phyloP scores from a whole-genome alignment of 1,140 invertebrate species.

The Oryctes rhinoceros region DNA sequence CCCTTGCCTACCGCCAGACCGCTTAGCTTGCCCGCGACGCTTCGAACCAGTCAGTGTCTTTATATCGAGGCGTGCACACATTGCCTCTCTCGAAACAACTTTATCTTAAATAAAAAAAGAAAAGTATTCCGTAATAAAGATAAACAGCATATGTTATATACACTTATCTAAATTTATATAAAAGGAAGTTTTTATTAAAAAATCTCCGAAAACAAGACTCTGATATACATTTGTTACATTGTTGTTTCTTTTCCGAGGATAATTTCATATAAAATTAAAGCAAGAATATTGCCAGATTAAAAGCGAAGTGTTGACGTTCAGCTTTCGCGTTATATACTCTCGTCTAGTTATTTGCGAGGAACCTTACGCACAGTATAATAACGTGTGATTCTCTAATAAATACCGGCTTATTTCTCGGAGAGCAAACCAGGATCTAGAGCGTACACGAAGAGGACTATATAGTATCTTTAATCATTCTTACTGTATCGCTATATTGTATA shows the following conservation, averaged over 20 bases:
- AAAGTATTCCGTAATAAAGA: constrained; percentile 7
- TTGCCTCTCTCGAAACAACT: constrained; percentile 42
- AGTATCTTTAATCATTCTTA: neutral
- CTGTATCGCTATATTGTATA: neutral
- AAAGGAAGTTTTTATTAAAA: neutral
- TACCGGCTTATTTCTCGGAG: neutral
- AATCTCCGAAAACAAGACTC: neutral
- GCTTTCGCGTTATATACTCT: neutral
- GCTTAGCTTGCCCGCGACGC: constrained; percentile 62
- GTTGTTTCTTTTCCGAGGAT: neutral
- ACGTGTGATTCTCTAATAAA: constrained; percentile 1
- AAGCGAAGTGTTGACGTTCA: constrained; percentile 1
- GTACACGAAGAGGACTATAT: neutral
- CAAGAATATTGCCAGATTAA: neutral
- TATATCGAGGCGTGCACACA: constrained; percentile 59
- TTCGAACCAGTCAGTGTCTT: constrained; percentile 60
- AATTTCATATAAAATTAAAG: neutral
- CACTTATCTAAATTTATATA: neutral
- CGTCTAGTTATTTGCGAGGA: neutral
- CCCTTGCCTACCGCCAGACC: constrained; percentile 61
- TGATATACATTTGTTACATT: neutral
- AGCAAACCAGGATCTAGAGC: neutral
- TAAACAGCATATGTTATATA: neutral
- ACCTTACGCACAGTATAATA: neutral
- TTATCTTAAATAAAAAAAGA: constrained; percentile 18